Percentiles rank a stretch among this genome's conserved stretches.
Conservation (phyloP, 2,888 invertebrate species). For the Steinernema scapterisci region DNA sequence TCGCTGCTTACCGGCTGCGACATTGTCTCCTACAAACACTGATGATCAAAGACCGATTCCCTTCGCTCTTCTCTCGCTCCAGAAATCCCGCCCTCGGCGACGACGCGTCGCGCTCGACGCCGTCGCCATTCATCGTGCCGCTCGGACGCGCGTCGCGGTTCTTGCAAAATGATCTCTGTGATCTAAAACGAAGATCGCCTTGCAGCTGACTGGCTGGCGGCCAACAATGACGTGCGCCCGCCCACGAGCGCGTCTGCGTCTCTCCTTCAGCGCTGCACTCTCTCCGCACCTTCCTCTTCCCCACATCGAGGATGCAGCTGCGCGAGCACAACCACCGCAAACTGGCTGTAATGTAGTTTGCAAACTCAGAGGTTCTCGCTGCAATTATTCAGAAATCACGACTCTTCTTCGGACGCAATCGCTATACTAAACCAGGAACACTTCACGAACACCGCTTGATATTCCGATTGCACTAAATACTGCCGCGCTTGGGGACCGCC, state of each 20-base stretch:
- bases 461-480: not conserved
- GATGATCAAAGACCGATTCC: constrained; percentile 33
- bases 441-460: constrained; percentile 7
- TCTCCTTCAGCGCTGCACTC: constrained; percentile 9
- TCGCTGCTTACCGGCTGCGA: constrained; percentile 31
- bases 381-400: constrained; percentile 31
- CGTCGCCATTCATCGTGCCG: constrained; percentile 34
- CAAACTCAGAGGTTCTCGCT: constrained; percentile 27
- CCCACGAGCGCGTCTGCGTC: constrained; percentile 31
- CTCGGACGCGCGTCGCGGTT: constrained; percentile 31
- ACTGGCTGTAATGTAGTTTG: constrained; percentile 33
- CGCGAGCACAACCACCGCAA: constrained; percentile 28
- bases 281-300: constrained; percentile 18
- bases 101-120: constrained; percentile 28
- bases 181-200: constrained; percentile 33
- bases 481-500: not conserved
- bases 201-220: constrained; percentile 31
- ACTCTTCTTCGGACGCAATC: constrained; percentile 6
- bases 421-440: constrained; percentile 12
- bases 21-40: constrained; percentile 33
- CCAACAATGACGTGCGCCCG: constrained; percentile 31
- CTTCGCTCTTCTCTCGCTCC: constrained; percentile 31
- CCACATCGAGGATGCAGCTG: constrained; percentile 26
- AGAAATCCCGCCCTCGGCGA: constrained; percentile 29
- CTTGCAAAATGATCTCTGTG: constrained; percentile 33